These are phyloP conservation scores for Myotis findleyi DNA, from an alignment of 2,797 vertebrate species.

Conservation along the genomic window DNA sequence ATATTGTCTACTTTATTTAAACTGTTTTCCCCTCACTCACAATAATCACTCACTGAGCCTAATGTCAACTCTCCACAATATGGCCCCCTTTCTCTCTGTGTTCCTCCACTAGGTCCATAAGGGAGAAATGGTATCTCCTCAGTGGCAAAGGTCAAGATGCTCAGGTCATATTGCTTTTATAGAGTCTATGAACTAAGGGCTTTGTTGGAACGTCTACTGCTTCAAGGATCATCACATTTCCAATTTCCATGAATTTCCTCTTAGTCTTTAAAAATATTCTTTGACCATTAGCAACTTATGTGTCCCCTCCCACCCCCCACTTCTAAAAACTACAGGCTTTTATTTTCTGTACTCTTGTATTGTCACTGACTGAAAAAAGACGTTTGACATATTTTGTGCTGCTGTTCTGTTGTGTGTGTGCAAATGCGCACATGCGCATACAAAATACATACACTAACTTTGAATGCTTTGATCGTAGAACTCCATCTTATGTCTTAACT, in stretches of 20 bases:
- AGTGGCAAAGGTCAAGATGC: not conserved
- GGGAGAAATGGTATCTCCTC: not conserved
- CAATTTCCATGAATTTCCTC: slow-evolving; percentile 21
- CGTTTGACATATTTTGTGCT: not conserved
- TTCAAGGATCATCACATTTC: not conserved
- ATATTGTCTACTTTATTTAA: not conserved
- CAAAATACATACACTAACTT: not conserved
- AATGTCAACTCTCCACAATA: not conserved
- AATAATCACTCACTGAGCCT: not conserved
- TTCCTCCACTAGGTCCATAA: not conserved
- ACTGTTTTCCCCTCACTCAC: not conserved
- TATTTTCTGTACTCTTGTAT: not conserved
- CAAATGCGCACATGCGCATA: not conserved
- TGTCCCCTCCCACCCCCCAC: not conserved
- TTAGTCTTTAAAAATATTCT: not conserved
- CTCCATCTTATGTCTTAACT: not conserved
- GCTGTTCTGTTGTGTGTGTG: not conserved
- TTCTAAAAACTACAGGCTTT: not conserved
- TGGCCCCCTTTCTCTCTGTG: not conserved
- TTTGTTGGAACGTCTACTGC: not conserved
- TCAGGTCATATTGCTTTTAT: not conserved
- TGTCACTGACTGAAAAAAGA: not conserved
- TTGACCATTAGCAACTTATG: not conserved
- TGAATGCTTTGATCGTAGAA: not conserved
- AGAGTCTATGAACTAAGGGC: not conserved